Conservation (phyloP, 1,140 invertebrate genomes). For the Asbolus verrucosus region DNA sequence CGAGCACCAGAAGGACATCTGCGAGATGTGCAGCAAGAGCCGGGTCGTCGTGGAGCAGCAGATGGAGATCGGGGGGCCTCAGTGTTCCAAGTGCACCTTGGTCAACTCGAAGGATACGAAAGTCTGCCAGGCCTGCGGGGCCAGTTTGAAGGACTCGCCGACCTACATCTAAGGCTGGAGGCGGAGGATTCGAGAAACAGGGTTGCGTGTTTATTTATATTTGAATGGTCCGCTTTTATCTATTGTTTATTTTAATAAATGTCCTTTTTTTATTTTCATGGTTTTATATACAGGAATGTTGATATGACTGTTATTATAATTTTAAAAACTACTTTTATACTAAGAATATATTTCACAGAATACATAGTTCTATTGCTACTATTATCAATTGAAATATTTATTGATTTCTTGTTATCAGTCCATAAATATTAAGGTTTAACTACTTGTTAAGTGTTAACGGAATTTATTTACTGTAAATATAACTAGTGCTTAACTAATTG, state of each 20-base stretch:
- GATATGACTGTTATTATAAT: background rate
- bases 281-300: background rate
- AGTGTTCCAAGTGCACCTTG: slow-evolving; percentile 83
- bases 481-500: too few species aligned
- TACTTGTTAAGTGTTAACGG: slow-evolving; percentile 15
- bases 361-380: background rate
- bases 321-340: background rate
- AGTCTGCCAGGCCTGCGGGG: slow-evolving; percentile 76
- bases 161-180: slow-evolving; percentile 72
- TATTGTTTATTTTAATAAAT: background rate
- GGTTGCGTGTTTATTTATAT: slow-evolving; percentile 33
- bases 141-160: slow-evolving; percentile 79
- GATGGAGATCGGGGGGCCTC: slow-evolving; percentile 78
- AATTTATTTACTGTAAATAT: slow-evolving; percentile 31
- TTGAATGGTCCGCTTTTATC: background rate
- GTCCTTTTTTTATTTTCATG: background rate
- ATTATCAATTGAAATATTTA: background rate
- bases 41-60: slow-evolving; percentile 73
- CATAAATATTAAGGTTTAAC: background rate
- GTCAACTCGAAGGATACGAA: slow-evolving; percentile 79
- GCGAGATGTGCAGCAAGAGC: slow-evolving; percentile 83
- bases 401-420: slow-evolving; percentile 14
- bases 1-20: slow-evolving; percentile 69
- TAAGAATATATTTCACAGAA: too few species aligned
- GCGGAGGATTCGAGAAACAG: background rate